phyloP scores from a whole-genome alignment of 2,888 invertebrate genomes.

The Nomada hirtipes region DNA sequence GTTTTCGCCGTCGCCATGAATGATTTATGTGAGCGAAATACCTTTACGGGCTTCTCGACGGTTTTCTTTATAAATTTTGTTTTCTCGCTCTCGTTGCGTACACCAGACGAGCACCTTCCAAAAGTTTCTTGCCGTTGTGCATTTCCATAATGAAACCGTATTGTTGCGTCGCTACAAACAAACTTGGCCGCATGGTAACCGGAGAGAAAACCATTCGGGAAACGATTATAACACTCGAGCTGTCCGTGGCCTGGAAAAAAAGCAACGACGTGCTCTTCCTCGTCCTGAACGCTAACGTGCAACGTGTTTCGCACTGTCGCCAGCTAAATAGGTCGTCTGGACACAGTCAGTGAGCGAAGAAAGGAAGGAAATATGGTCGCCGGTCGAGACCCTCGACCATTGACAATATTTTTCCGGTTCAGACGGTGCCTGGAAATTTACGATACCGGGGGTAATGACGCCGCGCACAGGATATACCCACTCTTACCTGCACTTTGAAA shows the following conservation, averaged over 20 bases:
- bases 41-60: slow-evolving; percentile 41
- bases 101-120: slow-evolving; percentile 33
- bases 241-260: slow-evolving; percentile 31
- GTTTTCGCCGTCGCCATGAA: slow-evolving; percentile 53
- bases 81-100: neutral
- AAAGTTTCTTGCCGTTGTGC: slow-evolving; percentile 55
- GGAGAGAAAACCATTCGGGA: slow-evolving; percentile 28
- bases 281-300: neutral
- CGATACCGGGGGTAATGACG: slow-evolving; percentile 14
- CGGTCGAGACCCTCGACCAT: neutral
- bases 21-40: slow-evolving; percentile 65
- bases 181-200: slow-evolving; percentile 28
- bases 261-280: neutral
- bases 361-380: slow-evolving; percentile 1
- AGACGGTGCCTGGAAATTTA: slow-evolving; percentile 20
- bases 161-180: slow-evolving; percentile 15
- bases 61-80: slow-evolving; percentile 2
- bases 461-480: neutral
- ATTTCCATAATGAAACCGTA: slow-evolving; percentile 67
- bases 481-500: slow-evolving; percentile 7
- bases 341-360: neutral
- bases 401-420: neutral
- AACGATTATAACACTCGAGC: slow-evolving; percentile 47
- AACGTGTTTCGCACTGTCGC: neutral
- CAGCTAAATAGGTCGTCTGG: slow-evolving; percentile 18